Evolutionary conservation across 2,888 invertebrate species (phyloP).

Genomic region (Cosmopolites sordidus): DNA sequence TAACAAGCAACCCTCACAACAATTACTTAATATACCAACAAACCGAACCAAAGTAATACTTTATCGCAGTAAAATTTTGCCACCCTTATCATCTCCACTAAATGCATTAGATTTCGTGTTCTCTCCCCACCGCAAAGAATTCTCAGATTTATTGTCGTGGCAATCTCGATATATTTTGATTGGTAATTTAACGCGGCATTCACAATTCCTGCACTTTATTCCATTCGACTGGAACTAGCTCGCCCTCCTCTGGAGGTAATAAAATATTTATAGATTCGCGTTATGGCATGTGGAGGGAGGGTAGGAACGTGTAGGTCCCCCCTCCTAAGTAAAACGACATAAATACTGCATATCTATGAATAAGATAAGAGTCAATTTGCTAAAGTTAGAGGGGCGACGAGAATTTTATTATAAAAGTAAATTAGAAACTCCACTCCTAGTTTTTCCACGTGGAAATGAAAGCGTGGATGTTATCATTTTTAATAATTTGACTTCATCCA

Average conservation of each 20-base stretch:
- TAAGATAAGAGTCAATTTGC: neutral
- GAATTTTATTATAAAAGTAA: no score
- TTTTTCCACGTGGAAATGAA: no score
- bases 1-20: no score
- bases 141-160: neutral
- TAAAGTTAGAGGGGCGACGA: neutral
- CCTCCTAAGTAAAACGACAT: neutral
- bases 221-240: neutral
- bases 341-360: constrained; percentile 2
- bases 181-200: constrained; percentile 22
- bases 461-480: no score
- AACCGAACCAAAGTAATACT: no score
- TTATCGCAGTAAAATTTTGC: no score
- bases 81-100: neutral
- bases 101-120: neutral
- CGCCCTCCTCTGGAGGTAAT: neutral
- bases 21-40: no score
- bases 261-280: constrained; percentile 5
- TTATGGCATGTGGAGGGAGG: neutral
- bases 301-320: neutral
- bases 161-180: constrained; percentile 17
- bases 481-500: no score
- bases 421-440: no score
- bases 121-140: neutral
- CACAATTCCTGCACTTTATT: constrained; percentile 20